Conservation (phyloP, 2,888 invertebrate genomes). For the Elysia crispata region DNA sequence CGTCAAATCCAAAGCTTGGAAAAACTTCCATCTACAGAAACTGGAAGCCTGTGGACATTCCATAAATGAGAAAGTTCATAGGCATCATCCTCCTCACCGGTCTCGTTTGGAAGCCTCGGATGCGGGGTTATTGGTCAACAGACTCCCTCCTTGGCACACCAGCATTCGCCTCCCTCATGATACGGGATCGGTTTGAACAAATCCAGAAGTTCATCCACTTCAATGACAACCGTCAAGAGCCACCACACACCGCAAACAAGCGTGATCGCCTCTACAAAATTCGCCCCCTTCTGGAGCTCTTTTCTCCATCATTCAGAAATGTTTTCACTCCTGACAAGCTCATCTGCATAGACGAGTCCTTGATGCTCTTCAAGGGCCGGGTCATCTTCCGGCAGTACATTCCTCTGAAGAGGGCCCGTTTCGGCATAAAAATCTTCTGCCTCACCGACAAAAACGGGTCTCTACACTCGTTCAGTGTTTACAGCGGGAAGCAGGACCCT, state of each 20-base stretch:
- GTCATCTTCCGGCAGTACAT: slow-evolving; percentile 38
- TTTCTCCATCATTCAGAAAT: slow-evolving; percentile 39
- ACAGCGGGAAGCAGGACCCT: slow-evolving; percentile 28
- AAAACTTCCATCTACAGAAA: too few species aligned
- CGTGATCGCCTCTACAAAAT: slow-evolving; percentile 49
- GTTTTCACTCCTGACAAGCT: neutral
- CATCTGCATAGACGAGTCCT: slow-evolving; percentile 29
- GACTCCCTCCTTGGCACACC: slow-evolving; percentile 31
- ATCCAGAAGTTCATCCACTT: slow-evolving; percentile 31
- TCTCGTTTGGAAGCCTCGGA: too few species aligned
- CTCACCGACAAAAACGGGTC: slow-evolving; percentile 11
- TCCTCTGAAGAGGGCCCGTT: slow-evolving; percentile 36
- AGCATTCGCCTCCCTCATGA: slow-evolving; percentile 17
- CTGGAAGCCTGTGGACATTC: too few species aligned
- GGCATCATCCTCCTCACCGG: too few species aligned
- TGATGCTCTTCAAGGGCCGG: slow-evolving; percentile 37
- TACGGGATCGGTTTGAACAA: slow-evolving; percentile 35
- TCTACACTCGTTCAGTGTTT: slow-evolving; percentile 18
- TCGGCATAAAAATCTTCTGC: slow-evolving; percentile 21
- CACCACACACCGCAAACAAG: slow-evolving; percentile 16
- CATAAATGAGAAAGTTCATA: too few species aligned
- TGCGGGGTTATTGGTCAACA: too few species aligned
- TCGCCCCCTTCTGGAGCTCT: slow-evolving; percentile 48
- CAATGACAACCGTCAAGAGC: slow-evolving; percentile 11
- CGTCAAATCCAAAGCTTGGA: too few species aligned